A percentile compares a stretch with the other conserved stretches of the same genome.
Evolutionary conservation across 2,888 invertebrate species (phyloP).

Genomic region (Stramonita haemastoma): DNA sequence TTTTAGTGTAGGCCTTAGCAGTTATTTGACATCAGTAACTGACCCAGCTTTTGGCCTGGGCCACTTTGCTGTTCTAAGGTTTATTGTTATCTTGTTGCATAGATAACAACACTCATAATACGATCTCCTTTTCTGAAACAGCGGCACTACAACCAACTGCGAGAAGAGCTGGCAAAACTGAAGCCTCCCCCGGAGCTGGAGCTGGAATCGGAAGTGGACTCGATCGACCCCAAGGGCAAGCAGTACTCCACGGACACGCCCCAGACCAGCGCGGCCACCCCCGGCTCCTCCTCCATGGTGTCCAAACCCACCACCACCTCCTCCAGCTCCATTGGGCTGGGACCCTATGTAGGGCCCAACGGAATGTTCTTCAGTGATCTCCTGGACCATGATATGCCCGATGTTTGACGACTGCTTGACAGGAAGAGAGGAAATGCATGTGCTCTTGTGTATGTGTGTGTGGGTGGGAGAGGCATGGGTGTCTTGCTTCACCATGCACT

Average conservation of each 20-base stretch:
- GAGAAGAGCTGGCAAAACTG: slow-evolving; percentile 91
- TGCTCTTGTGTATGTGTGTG: neutral
- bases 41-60: too few species aligned
- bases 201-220: slow-evolving; percentile 53
- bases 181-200: slow-evolving; percentile 82
- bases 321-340: slow-evolving; percentile 30
- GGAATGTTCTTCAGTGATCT: slow-evolving; percentile 36
- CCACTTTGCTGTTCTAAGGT: too few species aligned
- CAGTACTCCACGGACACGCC: slow-evolving; percentile 61
- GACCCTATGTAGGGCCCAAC: slow-evolving; percentile 34
- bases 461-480: neutral
- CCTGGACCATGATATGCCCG: slow-evolving; percentile 32
- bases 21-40: too few species aligned
- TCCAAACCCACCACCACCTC: slow-evolving; percentile 20
- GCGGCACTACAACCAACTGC: slow-evolving; percentile 89
- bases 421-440: neutral
- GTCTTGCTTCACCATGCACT: neutral
- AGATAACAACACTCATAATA: too few species aligned
- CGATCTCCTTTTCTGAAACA: slow-evolving; percentile 74
- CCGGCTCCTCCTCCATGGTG: slow-evolving; percentile 18
- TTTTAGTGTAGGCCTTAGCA: too few species aligned
- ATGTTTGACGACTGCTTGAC: slow-evolving; percentile 27
- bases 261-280: slow-evolving; percentile 45
- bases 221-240: slow-evolving; percentile 64
- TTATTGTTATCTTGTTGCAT: too few species aligned